Base-by-base conservation (phyloP, 2,113 vertebrate genomes). In the Ptilorrhoa leucosticta region DNA sequence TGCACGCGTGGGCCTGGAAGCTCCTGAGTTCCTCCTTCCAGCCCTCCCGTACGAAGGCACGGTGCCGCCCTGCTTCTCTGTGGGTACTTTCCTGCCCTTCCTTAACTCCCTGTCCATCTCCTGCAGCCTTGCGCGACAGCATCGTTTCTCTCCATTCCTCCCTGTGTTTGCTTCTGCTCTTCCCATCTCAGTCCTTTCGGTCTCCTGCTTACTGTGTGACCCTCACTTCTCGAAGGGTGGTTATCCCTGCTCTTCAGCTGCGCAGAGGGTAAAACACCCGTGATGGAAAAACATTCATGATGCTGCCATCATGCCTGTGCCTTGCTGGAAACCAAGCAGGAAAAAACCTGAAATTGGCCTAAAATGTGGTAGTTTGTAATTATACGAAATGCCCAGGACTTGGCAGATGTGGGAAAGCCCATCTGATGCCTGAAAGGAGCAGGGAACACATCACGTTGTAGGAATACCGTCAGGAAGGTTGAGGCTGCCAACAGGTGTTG, bases 221-320 rank as follows among this genome's bases (percentile, higher is more conserved):
- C 37, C 14, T 35, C 11, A 0, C 6, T 58, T 18, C 31, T 3
- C 4, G 19, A 11, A 44, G 21, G 30, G 24, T 7, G 24, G 21
- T 18, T 51, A 6, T 20, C 54, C 14, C 40, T 7, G 26, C 28
- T 30, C 5, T 37, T 69, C 47, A 17, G 61, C 35, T 16, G 69
- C 3, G 2, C 42, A 1, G 23, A 7, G 23, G 3, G 33, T 33
- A 7, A 68, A 68, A 64, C 15, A 11, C 1, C 37, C 13, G 0
- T 3, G 35, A 3, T 19, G 35, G 53, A 11, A 40, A 35, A 63
- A 14, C 24, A 9, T 3, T 26, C 7, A 0, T 0, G 22, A 21
- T 33, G 44, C 61, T 0, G 0, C 24, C 1, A 0, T 26, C 47
- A 0, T 4, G 45, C 28, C 5, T 4, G 3, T n/a, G 33, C 26